phyloP scores from a whole-genome alignment of 2,888 invertebrate species.

The Papilio protenor region DNA sequence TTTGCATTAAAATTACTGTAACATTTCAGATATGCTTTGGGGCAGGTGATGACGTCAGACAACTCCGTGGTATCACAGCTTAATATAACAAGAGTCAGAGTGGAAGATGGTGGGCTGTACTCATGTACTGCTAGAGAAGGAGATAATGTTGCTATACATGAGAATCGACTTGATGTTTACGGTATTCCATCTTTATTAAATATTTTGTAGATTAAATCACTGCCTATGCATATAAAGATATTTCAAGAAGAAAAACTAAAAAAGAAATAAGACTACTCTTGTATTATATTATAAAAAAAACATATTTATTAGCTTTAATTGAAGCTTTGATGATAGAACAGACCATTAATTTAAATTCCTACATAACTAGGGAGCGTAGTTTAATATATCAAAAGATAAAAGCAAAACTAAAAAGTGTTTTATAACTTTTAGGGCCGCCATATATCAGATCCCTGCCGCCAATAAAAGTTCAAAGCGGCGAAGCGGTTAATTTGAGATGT shows the following conservation, averaged over 20 bases:
- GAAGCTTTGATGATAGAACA: too few species aligned
- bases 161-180: conserved; percentile 81
- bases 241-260: too few species aligned
- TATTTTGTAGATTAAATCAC: too few species aligned
- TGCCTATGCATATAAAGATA: too few species aligned
- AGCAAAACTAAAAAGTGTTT: conserved; percentile 4
- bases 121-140: conserved; percentile 83
- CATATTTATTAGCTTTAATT: too few species aligned
- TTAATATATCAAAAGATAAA: conserved; percentile 8
- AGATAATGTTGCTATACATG: conserved; percentile 67
- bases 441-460: conserved; percentile 89
- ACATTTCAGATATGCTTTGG: conserved; percentile 70
- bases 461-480: conserved; percentile 91
- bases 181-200: conserved; percentile 54
- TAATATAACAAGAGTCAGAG: conserved; percentile 83
- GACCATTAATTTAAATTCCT: background rate
- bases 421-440: conserved; percentile 85
- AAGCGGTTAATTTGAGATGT: conserved; percentile 90
- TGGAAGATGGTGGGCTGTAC: conserved; percentile 86
- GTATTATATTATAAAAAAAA: too few species aligned
- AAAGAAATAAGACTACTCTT: too few species aligned
- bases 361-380: background rate
- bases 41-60: conserved; percentile 78
- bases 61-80: conserved; percentile 77
- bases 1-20: conserved; percentile 49